Evolutionary conservation across 2,113 vertebrate genomes (phyloP).

Genomic region (Empidonax alnorum): DNA sequence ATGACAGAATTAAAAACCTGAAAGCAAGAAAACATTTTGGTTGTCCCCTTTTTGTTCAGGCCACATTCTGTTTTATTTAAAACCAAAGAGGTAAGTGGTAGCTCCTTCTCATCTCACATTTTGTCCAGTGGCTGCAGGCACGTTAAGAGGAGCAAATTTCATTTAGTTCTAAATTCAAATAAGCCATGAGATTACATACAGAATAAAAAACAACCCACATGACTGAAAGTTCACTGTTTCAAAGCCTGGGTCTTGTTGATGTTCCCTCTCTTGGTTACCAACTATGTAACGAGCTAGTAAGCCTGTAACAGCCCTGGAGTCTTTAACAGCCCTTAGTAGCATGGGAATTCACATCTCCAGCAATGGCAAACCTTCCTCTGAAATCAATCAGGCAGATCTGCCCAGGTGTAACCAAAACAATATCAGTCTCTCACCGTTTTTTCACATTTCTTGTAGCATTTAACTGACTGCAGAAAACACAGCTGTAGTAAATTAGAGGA

Average conservation of each 20-base stretch:
- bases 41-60: background rate
- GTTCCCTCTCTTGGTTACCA: background rate
- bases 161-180: background rate
- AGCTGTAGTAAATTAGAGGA: constrained; percentile 6
- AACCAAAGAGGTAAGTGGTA: background rate
- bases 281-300: background rate
- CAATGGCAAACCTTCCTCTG: background rate
- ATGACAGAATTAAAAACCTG: background rate
- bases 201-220: background rate
- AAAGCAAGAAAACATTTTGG: background rate
- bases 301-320: background rate
- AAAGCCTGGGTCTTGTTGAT: background rate
- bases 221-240: background rate
- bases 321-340: background rate
- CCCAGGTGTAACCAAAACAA: background rate
- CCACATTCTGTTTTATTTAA: background rate
- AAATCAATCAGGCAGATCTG: background rate
- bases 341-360: background rate
- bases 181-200: background rate
- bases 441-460: background rate
- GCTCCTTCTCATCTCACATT: background rate
- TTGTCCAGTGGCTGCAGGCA: background rate
- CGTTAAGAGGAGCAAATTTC: background rate
- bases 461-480: background rate
- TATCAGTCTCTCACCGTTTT: background rate